Conservation (phyloP, 2,113 vertebrate genomes). For the Craseonycteris thonglongyai region DNA sequence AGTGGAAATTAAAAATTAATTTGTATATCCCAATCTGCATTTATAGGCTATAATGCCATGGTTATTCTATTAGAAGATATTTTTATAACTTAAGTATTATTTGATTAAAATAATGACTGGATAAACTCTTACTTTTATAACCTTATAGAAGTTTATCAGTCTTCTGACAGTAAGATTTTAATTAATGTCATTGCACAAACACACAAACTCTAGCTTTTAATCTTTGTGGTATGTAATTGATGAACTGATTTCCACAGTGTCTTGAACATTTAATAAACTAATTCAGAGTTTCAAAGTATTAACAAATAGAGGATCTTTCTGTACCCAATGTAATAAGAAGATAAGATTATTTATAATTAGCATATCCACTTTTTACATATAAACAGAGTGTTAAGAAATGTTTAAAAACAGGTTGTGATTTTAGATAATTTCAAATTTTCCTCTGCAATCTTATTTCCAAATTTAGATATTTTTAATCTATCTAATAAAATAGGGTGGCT, state of each 20-base stretch:
- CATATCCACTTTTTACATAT: not conserved
- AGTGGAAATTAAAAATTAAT: not conserved
- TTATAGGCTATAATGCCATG: not conserved
- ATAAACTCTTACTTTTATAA: not conserved
- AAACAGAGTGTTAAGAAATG: not conserved
- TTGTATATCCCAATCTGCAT: not conserved
- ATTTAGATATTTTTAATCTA: conserved; percentile 13
- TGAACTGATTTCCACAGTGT: not conserved
- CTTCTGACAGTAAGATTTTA: not conserved
- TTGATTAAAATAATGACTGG: not conserved
- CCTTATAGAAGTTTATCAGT: not conserved
- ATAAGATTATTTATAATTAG: not conserved
- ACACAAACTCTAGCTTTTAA: not conserved
- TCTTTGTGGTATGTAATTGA: not conserved
- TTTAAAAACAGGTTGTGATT: conserved; percentile 33
- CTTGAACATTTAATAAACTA: not conserved
- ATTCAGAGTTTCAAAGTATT: not conserved
- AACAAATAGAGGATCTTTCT: not conserved
- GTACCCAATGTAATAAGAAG: not conserved
- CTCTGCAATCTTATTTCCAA: not conserved
- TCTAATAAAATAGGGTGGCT: not conserved
- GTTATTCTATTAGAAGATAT: not conserved
- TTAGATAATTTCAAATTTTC: conserved; percentile 15
- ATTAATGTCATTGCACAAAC: not conserved
- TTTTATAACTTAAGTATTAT: not conserved